A percentile compares a stretch with the other conserved stretches of the same genome.
Conservation (phyloP, 1,140 invertebrate genomes). For the Caenorhabditis briggsae region DNA sequence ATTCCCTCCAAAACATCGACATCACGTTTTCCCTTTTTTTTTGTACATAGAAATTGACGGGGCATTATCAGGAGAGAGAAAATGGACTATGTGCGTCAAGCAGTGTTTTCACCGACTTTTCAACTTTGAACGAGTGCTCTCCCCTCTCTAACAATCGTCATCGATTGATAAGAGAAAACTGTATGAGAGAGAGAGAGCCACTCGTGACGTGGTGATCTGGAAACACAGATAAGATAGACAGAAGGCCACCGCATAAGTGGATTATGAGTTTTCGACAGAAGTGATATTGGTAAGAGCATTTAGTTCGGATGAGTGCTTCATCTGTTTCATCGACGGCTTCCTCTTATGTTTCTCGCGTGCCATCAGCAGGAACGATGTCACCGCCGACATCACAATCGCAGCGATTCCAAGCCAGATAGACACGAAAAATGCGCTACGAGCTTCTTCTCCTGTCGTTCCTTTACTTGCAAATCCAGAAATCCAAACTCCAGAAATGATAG, state of each 20-base stretch:
- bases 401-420: conserved; percentile 17
- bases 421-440: conserved; percentile 45
- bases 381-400: conserved; percentile 46
- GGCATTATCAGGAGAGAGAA: conserved; percentile 23
- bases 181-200: not conserved
- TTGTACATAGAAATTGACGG: conserved; percentile 21
- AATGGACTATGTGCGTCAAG: conserved; percentile 3
- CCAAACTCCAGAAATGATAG: conserved; percentile 54
- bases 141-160: not conserved
- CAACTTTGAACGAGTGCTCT: conserved; percentile 24
- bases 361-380: conserved; percentile 36
- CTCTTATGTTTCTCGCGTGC: conserved; percentile 40
- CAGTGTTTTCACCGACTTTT: not conserved
- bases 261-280: conserved; percentile 54
- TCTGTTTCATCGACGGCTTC: conserved; percentile 55
- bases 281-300: conserved; percentile 54
- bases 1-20: not conserved
- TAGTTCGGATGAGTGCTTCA: conserved; percentile 53
- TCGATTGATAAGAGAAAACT: conserved; percentile 1
- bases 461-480: conserved; percentile 45
- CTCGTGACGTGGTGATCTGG: conserved; percentile 46
- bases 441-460: conserved; percentile 31
- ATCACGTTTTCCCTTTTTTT: not conserved
- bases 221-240: conserved; percentile 29
- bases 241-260: conserved; percentile 10